A percentile compares a stretch with the other conserved stretches of the same genome.
phyloP scores from a whole-genome alignment of 2,888 invertebrate genomes.

The Neoaliturus tenellus region DNA sequence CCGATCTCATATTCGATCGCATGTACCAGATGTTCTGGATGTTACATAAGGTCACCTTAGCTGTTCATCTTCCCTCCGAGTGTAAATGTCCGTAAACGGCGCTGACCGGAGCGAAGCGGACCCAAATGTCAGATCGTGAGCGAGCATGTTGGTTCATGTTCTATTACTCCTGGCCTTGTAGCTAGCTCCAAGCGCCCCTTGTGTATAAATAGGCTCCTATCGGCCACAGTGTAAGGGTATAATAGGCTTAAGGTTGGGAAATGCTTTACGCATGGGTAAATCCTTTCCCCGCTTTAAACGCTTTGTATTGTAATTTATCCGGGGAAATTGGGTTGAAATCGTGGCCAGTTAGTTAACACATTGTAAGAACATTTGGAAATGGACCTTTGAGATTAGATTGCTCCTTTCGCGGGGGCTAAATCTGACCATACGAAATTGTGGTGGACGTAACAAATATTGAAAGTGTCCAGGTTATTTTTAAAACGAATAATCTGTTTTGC shows the following conservation, averaged over 20 bases:
- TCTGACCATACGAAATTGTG: too few species aligned
- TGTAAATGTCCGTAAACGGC: slow-evolving; percentile 8
- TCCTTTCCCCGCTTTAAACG: not conserved
- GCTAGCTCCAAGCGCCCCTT: not conserved
- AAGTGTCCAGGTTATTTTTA: too few species aligned
- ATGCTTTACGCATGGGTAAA: not conserved
- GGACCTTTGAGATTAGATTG: too few species aligned
- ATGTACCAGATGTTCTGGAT: not conserved
- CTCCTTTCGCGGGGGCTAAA: too few species aligned
- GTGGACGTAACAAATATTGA: too few species aligned
- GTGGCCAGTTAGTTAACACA: too few species aligned
- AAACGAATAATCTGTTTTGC: too few species aligned
- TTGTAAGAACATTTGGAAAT: too few species aligned
- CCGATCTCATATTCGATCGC: too few species aligned
- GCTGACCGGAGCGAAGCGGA: not conserved
- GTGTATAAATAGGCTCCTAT: not conserved
- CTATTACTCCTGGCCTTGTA: not conserved
- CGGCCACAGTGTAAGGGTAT: not conserved
- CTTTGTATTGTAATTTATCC: not conserved
- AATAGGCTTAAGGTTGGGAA: not conserved
- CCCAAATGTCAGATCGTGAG: not conserved
- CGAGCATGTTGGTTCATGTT: not conserved
- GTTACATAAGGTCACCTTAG: not conserved
- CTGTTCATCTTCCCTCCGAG: slow-evolving; percentile 11
- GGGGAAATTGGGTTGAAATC: not conserved